Percentiles rank a stretch among this genome's conserved stretches.
These are phyloP conservation scores for Solenodon paradoxus DNA, from an alignment of 2,113 vertebrate species.

Conservation along the genomic window DNA sequence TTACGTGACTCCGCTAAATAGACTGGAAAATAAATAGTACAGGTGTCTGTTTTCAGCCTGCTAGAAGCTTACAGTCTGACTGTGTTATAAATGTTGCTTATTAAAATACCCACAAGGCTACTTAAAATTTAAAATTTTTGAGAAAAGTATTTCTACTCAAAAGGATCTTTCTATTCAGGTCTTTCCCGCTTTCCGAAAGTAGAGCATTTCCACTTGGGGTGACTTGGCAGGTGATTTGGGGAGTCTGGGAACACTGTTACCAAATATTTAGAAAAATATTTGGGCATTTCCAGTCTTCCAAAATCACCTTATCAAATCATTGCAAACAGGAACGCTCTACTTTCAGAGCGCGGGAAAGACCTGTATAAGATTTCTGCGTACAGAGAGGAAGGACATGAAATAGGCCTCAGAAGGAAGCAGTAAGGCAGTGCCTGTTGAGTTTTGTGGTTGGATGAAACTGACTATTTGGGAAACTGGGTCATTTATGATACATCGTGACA, in stretches of 20 bases:
- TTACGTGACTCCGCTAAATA: neutral
- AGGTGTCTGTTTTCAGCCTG: neutral
- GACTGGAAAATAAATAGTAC: neutral
- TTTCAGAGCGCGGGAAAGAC: too few species aligned
- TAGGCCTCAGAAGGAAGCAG: slow-evolving; percentile 23
- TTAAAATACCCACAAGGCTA: slow-evolving; percentile 56
- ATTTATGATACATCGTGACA: slow-evolving; percentile 11
- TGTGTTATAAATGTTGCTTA: slow-evolving; percentile 25
- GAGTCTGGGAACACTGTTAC: too few species aligned
- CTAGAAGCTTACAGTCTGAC: neutral
- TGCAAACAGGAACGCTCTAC: too few species aligned
- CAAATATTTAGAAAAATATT: too few species aligned
- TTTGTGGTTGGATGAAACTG: neutral
- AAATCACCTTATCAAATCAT: too few species aligned
- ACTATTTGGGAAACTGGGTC: neutral
- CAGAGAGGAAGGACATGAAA: slow-evolving; percentile 54
- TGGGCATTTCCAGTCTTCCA: too few species aligned
- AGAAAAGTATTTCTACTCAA: slow-evolving; percentile 33
- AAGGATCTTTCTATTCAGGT: neutral
- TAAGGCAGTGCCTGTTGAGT: slow-evolving; percentile 44
- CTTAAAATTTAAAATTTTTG: slow-evolving; percentile 55
- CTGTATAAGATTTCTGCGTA: neutral
- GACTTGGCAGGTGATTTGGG: too few species aligned
- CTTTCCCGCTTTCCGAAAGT: too few species aligned
- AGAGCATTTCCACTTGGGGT: too few species aligned